Conservation (phyloP, 2,888 invertebrate genomes). For the Pandemis heparana region DNA sequence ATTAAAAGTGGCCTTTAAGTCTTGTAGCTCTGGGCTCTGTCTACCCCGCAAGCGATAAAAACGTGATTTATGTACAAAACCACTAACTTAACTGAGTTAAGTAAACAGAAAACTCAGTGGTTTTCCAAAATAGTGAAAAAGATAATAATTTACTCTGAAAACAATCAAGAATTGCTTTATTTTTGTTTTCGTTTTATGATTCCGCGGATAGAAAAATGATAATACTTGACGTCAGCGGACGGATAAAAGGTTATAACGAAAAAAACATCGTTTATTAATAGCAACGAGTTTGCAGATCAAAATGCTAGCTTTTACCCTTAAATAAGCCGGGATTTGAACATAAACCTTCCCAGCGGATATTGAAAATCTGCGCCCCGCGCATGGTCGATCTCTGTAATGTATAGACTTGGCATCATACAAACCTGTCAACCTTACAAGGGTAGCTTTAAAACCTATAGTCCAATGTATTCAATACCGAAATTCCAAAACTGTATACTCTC, state of each 20-base stretch:
- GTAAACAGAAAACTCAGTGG: no score
- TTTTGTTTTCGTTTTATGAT: no score
- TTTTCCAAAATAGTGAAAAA: no score
- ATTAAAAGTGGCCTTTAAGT: no score
- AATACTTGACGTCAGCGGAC: neutral
- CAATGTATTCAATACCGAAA: conserved; percentile 4
- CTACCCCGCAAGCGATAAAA: no score
- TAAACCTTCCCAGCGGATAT: conserved; percentile 55
- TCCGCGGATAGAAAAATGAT: neutral
- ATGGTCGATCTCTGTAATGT: conserved; percentile 30
- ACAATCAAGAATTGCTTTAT: no score
- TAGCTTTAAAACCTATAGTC: conserved; percentile 10
- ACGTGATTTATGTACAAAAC: no score
- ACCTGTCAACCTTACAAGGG: conserved; percentile 15
- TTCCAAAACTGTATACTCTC: conserved; percentile 10
- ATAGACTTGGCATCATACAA: neutral
- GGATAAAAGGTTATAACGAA: neutral
- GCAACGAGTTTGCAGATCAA: conserved; percentile 15
- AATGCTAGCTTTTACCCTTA: conserved; percentile 29
- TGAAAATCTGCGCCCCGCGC: conserved; percentile 55
- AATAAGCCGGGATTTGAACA: conserved; percentile 36
- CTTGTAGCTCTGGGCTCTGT: no score
- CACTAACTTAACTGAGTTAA: no score
- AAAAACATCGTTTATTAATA: conserved; percentile 14
- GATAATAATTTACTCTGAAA: no score